Evolutionary conservation across 2,797 vertebrate genomes (phyloP), one percentile per base, ranked within the genome.

Genomic region (Anabacerthia variegaticeps): DNA sequence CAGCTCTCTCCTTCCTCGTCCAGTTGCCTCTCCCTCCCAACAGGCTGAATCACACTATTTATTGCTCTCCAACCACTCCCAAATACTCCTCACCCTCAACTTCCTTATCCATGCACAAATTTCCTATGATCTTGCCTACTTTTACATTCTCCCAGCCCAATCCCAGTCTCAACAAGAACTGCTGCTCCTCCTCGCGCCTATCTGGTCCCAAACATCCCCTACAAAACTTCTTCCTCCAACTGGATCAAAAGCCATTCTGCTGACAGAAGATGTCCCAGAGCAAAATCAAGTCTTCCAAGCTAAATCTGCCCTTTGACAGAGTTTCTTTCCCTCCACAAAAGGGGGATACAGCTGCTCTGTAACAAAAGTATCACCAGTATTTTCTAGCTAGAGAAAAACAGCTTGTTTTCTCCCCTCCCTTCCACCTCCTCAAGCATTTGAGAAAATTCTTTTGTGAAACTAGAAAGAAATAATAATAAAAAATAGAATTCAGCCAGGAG

Each of bases 391-490:
- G 20, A 85, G 12, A 2, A 89, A 68, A 92, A 27, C 9, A 63
- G 8, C 2, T 21, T 8, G 0, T 75, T 81, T 54, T 8, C 6
- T 17, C 11, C 2, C 3, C 8, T 12, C 32, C 12, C 27, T 51
- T n/a, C 39, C 22, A 34, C 21, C 1, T 1, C 21, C 56, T 59
- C 58, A 86, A 88, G 58, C 24, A 51, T 63, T 34, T 41, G 49
- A 92, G 36, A 18, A 86, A 69, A 8, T 43, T 88, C 84, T 94
- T 74, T 39, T 30, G 17, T 39, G 52, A 89, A 84, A 61, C 27
- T 43, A 48, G 59, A 86, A 90, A 51, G 8, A 84, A 90, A 67
- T 34, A 86, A 44, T n/a, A 12, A 83, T 16, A 62, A 66, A 65
- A 72, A n/a, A 30, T 11, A 13, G 49, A 46, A 78, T 36, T 55